Conservation (phyloP, 1,140 invertebrate species). For the Danaus melanippus region DNA sequence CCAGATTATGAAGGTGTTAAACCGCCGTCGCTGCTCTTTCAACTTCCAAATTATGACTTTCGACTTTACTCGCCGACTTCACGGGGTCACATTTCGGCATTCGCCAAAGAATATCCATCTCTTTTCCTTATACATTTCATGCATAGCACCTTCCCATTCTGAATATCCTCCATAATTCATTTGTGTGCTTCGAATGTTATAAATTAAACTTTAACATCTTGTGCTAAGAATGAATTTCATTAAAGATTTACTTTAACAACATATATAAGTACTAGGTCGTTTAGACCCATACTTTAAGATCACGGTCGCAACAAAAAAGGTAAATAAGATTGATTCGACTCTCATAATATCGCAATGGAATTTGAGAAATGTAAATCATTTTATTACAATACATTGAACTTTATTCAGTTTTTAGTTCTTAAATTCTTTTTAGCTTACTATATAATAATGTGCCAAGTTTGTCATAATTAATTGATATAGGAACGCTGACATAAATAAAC, state of each 20-base stretch:
- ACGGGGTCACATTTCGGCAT: constrained; percentile 68
- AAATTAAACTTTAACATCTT: constrained; percentile 43
- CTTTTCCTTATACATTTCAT: constrained; percentile 27
- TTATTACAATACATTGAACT: constrained; percentile 48
- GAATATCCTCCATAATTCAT: constrained; percentile 36
- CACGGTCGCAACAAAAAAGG: constrained; percentile 53
- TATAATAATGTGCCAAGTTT: background rate
- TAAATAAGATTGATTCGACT: constrained; percentile 54
- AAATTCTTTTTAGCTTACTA: constrained; percentile 2
- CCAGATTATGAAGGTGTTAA: constrained; percentile 71
- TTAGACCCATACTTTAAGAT: constrained; percentile 61
- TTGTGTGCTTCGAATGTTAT: constrained; percentile 23
- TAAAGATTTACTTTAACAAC: constrained; percentile 28
- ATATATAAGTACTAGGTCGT: constrained; percentile 33
- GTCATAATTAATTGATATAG: constrained; percentile 1
- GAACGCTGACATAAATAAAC: background rate
- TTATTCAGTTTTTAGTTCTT: constrained; percentile 14
- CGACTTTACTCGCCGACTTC: constrained; percentile 46
- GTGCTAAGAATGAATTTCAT: constrained; percentile 32
- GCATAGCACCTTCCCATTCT: constrained; percentile 47
- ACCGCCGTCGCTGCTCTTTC: constrained; percentile 60
- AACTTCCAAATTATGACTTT: constrained; percentile 68
- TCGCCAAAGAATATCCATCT: constrained; percentile 48
- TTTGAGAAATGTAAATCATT: constrained; percentile 65
- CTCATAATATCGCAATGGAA: constrained; percentile 33